These are phyloP conservation scores for Amblyornis subalaris DNA, from an alignment of 2,113 vertebrate genomes.

Conservation along the genomic window DNA sequence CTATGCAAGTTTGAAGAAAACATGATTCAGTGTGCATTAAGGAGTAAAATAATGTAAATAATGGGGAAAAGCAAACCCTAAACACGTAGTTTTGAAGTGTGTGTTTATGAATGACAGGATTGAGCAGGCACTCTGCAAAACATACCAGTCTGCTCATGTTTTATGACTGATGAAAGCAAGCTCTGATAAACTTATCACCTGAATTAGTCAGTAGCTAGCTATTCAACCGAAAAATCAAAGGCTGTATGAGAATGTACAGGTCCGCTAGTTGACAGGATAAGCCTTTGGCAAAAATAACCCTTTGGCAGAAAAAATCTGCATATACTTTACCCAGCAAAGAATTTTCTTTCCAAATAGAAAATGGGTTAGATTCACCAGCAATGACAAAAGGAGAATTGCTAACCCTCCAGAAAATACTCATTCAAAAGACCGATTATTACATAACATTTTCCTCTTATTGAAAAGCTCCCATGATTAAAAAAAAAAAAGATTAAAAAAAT, in stretches of 20 bases:
- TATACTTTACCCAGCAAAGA: not conserved
- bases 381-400: not conserved
- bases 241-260: not conserved
- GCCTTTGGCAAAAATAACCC: not conserved
- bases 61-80: not conserved
- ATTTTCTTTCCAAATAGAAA: not conserved
- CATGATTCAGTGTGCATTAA: not conserved
- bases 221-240: not conserved
- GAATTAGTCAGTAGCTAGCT: not conserved
- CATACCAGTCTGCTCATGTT: not conserved
- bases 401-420: not conserved
- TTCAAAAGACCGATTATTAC: not conserved
- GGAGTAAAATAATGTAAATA: not conserved
- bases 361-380: not conserved
- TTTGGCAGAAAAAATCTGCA: not conserved
- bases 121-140: not conserved
- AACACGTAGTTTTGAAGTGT: not conserved
- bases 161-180: not conserved
- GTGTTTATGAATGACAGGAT: not conserved
- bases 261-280: not conserved
- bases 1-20: not conserved
- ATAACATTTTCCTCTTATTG: not conserved
- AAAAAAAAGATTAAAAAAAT: not conserved
- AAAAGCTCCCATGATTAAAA: not conserved
- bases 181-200: not conserved